Evolutionary conservation across 2,888 invertebrate genomes (phyloP), one percentile per base, ranked within the genome.

Genomic region (Trichogramma dendrolimi): DNA sequence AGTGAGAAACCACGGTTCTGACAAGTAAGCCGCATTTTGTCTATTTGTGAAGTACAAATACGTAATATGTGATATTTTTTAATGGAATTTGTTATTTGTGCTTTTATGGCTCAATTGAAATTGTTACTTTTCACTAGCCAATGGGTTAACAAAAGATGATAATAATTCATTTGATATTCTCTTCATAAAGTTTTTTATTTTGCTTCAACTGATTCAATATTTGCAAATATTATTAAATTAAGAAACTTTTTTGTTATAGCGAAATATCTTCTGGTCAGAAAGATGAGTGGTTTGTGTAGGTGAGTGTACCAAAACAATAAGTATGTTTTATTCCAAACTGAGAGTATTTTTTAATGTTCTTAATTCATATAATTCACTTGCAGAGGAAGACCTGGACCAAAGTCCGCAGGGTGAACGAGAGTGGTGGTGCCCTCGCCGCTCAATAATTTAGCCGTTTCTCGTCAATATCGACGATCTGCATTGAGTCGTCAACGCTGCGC

Each of bases 261-360:
- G 82, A 82, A 75, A 81, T 82, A 76, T 82, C 81, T 73, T 81
- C 82, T 79, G 83, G 81, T 79, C 85, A 92, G 84, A 92, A 92
- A 82, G 92, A 92, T 85, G 92, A 93, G 85, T 93, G 92, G 92
- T 92, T 91, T 86, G 92, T 92, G 83, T 85, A 84, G 84, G 84
- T 84, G 71, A 81, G 84, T 76, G 63, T 27, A 60, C 58, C 11
- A 4, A 43, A 8, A 40, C 4, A 53, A 11, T 47, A 27, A 55
- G 8, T 47, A n/a, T 14, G 4, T 48, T 48, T 5, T 48, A 14
- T 11, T 14, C 5, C 48, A 11, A n/a, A 48, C 14, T 7, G 48
- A 5, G 6, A n/a, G n/a, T 8, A 41, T 8, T 50, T 6, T 38
- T 39, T 10, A 4, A 40, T 48, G 40, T 48, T 14, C 6, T 38